Conservation (phyloP, 2,797 vertebrate genomes). For the Chaetodon trifasciatus region DNA sequence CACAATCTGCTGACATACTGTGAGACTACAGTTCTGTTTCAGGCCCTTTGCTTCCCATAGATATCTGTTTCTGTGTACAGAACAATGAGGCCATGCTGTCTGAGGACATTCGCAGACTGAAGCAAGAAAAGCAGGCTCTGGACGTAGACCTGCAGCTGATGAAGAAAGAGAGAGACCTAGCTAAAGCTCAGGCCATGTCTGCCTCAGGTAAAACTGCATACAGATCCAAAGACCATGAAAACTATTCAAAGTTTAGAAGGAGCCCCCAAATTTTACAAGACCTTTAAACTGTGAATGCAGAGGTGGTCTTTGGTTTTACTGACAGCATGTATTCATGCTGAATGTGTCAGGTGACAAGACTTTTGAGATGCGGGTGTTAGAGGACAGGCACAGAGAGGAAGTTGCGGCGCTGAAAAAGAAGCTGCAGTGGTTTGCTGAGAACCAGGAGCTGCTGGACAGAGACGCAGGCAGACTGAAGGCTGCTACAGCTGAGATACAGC, state of each 20-base stretch:
- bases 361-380: constrained; percentile 86
- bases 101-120: constrained; percentile 86
- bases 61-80: constrained; percentile 69
- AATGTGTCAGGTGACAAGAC: constrained; percentile 86
- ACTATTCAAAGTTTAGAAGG: neutral
- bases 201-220: constrained; percentile 79
- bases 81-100: constrained; percentile 86
- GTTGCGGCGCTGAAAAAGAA: constrained; percentile 87
- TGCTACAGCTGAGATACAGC: constrained; percentile 89
- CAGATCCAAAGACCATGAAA: neutral
- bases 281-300: neutral
- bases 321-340: neutral
- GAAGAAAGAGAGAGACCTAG: constrained; percentile 89
- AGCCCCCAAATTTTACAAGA: neutral
- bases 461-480: constrained; percentile 89
- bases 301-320: neutral
- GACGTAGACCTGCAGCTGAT: constrained; percentile 88
- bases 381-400: constrained; percentile 90
- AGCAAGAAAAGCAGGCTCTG: constrained; percentile 91
- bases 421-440: constrained; percentile 94
- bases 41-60: neutral
- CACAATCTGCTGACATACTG: neutral
- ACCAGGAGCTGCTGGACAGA: constrained; percentile 92
- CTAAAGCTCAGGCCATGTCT: constrained; percentile 82
- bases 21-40: neutral